Evolutionary conservation across 2,888 invertebrate species (phyloP), one percentile per base, ranked within the genome.

Genomic region (Anagyrus pseudococci): DNA sequence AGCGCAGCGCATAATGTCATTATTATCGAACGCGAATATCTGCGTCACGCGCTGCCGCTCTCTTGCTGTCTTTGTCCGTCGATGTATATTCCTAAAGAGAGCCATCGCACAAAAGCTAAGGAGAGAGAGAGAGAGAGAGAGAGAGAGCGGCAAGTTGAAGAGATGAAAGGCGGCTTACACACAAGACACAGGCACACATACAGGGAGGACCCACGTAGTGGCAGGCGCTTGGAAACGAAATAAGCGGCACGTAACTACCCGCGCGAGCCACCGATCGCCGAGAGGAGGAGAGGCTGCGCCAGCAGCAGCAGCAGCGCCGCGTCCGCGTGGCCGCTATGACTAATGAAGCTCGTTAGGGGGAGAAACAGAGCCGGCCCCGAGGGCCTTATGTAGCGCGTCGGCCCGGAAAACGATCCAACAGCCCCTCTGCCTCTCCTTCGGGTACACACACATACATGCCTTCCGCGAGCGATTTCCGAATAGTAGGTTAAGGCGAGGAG

Each of bases 311-410:
- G n/a, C n/a, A n/a, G n/a, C n/a, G n/a, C n/a, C n/a, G n/a, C n/a
- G n/a, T n/a, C n/a, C n/a, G n/a, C n/a, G n/a, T n/a, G 41, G 25
- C 47, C 47, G n/a, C 54, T 48, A 63, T 58, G 63, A 63, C 63
- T 63, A 63, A 63, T 63, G 63, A 58, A 58, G 58, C 63, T 58
- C 63, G 63, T 63, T 63, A 63, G 48, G 29, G 20, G 49, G 43
- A 19, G 29, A 47, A 47, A 3, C 29, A 29, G n/a, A n/a, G n/a
- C n/a, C n/a, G n/a, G n/a, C n/a, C n/a, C n/a, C n/a, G n/a, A n/a
- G n/a, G n/a, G n/a, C n/a, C n/a, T n/a, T n/a, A n/a, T n/a, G n/a
- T n/a, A n/a, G n/a, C n/a, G n/a, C n/a, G n/a, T n/a, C n/a, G n/a
- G n/a, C n/a, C n/a, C n/a, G n/a, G n/a, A n/a, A n/a, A n/a, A n/a